A percentile compares a stretch with the other conserved stretches of the same genome.
Evolutionary conservation across 1,140 invertebrate genomes (phyloP).

Genomic region (Drosophila sucinea): DNA sequence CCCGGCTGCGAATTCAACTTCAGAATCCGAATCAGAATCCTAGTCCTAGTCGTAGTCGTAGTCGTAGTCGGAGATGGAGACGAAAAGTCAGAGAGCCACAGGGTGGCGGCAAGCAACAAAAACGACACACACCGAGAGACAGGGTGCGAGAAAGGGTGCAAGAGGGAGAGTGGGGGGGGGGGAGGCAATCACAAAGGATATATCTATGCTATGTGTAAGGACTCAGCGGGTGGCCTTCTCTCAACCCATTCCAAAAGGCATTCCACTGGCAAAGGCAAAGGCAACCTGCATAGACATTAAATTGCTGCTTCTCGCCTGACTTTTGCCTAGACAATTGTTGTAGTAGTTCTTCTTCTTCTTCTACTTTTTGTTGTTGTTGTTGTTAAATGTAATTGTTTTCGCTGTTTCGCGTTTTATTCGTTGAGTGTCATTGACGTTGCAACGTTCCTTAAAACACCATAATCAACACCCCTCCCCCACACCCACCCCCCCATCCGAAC

Average conservation of each 20-base stretch:
- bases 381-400: conserved; percentile 30
- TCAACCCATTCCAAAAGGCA: not conserved
- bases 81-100: not conserved
- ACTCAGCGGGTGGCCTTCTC: conserved; percentile 6
- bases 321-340: conserved; percentile 27
- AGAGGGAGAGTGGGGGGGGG: not conserved
- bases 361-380: not conserved
- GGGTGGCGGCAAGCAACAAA: conserved; percentile 13
- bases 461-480: not conserved
- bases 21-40: conserved; percentile 4
- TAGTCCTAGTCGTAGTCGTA: too few species aligned
- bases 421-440: conserved; percentile 10
- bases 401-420: conserved; percentile 16
- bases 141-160: not conserved
- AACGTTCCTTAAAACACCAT: not conserved
- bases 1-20: conserved; percentile 21
- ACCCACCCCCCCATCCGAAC: not conserved
- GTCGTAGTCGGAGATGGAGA: not conserved
- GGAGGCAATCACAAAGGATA: not conserved
- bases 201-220: not conserved
- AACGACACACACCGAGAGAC: conserved; percentile 6
- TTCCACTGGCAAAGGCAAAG: not conserved
- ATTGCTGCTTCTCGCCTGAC: conserved; percentile 13
- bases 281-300: conserved; percentile 13
- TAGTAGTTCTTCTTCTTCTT: not conserved